Percentiles rank a stretch among this genome's conserved stretches.
These are phyloP conservation scores for Eucidaris tribuloides DNA, from an alignment of 35 echinoderm and acorn worm genomes.

Conservation along the genomic window DNA sequence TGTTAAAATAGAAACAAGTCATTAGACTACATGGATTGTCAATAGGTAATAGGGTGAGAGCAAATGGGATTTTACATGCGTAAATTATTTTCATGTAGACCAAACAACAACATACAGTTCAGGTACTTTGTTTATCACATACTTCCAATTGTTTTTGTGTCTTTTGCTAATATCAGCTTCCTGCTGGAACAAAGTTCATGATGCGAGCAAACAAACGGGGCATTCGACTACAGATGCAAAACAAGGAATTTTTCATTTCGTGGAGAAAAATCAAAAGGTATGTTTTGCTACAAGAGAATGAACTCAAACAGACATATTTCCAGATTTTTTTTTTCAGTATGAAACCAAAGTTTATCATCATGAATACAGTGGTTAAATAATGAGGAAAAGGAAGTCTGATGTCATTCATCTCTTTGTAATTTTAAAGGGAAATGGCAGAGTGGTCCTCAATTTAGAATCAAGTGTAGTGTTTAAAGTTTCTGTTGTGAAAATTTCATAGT, in stretches of 20 bases:
- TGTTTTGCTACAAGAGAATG: neutral
- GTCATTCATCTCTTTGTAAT: neutral
- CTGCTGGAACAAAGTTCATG: neutral
- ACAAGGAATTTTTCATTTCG: slow-evolving; percentile 52
- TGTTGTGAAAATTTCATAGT: no score
- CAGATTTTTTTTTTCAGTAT: neutral
- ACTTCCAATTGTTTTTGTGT: neutral
- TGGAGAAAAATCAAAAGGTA: slow-evolving; percentile 61
- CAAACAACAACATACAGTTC: no score
- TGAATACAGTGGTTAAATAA: neutral
- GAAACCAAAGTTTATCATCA: neutral
- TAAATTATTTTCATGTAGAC: no score
- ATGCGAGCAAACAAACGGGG: slow-evolving; percentile 25
- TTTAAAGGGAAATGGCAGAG: neutral
- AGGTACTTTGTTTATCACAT: no score
- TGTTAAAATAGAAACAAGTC: no score
- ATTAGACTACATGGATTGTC: no score
- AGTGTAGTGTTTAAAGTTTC: no score
- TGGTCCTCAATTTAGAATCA: neutral
- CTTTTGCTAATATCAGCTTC: neutral
- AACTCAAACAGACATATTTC: neutral
- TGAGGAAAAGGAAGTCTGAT: neutral
- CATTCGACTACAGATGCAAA: neutral
- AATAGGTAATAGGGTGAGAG: no score
- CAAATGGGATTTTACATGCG: no score